A percentile compares a stretch with the other conserved stretches of the same genome.
Evolutionary conservation across 2,888 invertebrate genomes (phyloP).

Genomic region (Apamea epomidion): DNA sequence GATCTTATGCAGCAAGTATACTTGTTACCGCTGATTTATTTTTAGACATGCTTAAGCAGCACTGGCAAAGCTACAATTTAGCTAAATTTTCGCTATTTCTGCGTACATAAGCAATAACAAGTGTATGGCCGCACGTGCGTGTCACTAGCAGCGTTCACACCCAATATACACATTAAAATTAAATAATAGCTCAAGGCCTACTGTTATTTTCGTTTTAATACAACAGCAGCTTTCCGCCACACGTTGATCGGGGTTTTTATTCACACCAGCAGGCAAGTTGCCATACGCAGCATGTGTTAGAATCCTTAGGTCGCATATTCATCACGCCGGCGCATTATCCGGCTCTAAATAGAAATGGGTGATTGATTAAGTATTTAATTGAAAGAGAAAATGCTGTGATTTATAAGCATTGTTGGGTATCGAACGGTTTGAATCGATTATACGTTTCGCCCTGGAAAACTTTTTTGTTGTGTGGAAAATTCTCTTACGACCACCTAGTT

Average conservation of each 20-base stretch:
- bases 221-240: constrained; percentile 72
- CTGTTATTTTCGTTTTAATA: constrained; percentile 84
- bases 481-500: neutral
- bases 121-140: constrained; percentile 70
- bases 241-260: constrained; percentile 62
- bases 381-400: constrained; percentile 16
- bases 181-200: constrained; percentile 87
- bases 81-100: constrained; percentile 59
- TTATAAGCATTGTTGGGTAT: neutral
- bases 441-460: neutral
- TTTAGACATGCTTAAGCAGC: constrained; percentile 46
- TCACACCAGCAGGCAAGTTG: constrained; percentile 58
- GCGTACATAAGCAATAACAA: constrained; percentile 61
- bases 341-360: constrained; percentile 43
- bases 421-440: neutral
- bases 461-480: neutral
- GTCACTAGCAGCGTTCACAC: constrained; percentile 72
- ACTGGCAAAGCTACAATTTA: constrained; percentile 52
- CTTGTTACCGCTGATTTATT: constrained; percentile 41
- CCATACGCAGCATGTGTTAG: constrained; percentile 49
- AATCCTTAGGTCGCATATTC: constrained; percentile 48
- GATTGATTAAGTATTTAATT: constrained; percentile 46
- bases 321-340: constrained; percentile 50
- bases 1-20: constrained; percentile 11
- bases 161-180: constrained; percentile 85